These are phyloP conservation scores for Drosophila peninsularis DNA, from an alignment of 2,888 invertebrate genomes.

Conservation along the genomic window DNA sequence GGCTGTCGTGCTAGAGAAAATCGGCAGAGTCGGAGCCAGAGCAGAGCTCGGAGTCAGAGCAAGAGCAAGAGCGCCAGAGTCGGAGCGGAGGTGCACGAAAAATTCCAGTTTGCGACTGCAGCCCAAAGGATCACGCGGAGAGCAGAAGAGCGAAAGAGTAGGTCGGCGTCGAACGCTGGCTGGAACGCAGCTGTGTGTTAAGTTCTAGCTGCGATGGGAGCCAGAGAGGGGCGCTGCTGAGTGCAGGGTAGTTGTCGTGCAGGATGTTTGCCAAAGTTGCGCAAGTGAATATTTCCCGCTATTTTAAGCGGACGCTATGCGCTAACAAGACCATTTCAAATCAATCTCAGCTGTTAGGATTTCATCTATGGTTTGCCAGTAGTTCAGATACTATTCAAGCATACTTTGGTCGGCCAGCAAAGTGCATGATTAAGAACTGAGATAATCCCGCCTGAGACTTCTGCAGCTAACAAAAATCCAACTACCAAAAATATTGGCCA, in stretches of 20 bases:
- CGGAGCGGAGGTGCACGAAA: conserved; percentile 50
- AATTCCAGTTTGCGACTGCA: conserved; percentile 67
- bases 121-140: conserved; percentile 67
- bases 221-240: background rate
- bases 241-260: conserved; percentile 45
- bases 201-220: conserved; percentile 30
- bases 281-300: conserved; percentile 72
- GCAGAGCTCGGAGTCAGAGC: conserved; percentile 15
- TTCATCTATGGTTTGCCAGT: background rate
- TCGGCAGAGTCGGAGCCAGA: conserved; percentile 28
- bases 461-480: background rate
- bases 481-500: conserved; percentile 23
- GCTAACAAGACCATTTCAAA: conserved; percentile 8
- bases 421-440: too few relatives aligned
- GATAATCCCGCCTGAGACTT: background rate
- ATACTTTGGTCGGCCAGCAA: background rate
- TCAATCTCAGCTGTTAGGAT: conserved; percentile 41
- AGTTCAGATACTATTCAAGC: background rate
- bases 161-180: conserved; percentile 25
- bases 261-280: conserved; percentile 62
- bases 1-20: conserved; percentile 49
- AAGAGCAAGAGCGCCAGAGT: conserved; percentile 5
- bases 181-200: conserved; percentile 42
- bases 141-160: conserved; percentile 40
- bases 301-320: conserved; percentile 37